Evolutionary conservation across 1,140 invertebrate species (phyloP).

Genomic region (Apis mellifera): DNA sequence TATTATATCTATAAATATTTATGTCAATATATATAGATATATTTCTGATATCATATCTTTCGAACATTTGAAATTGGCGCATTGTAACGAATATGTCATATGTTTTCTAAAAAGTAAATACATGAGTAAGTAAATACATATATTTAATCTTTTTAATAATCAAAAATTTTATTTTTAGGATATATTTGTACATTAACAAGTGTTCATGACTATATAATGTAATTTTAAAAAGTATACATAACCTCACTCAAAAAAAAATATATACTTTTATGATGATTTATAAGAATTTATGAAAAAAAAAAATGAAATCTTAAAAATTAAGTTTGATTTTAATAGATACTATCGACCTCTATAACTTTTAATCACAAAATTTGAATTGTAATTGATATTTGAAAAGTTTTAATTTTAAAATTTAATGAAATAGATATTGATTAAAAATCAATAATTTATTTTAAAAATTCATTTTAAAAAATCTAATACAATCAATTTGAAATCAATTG

Average conservation of each 20-base stretch:
- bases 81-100: not conserved
- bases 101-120: not conserved
- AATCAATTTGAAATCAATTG: not conserved
- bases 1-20: not conserved
- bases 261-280: not conserved
- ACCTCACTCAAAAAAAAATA: constrained; percentile 28
- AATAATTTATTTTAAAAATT: not conserved
- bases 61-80: constrained; percentile 45
- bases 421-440: not conserved
- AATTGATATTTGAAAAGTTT: not conserved
- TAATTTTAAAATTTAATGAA: not conserved
- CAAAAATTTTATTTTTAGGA: not conserved
- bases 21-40: not conserved
- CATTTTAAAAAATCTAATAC: not conserved
- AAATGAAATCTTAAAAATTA: not conserved
- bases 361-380: not conserved
- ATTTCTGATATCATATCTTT: not conserved
- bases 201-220: not conserved
- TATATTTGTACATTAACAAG: not conserved
- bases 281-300: not conserved
- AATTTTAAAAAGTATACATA: constrained; percentile 17
- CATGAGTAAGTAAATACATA: not conserved
- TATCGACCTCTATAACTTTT: not conserved
- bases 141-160: not conserved
- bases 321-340: not conserved